A percentile compares a stretch with the other conserved stretches of the same genome.
phyloP scores from a whole-genome alignment of 2,797 vertebrate genomes.

The Sebastes paucispinis region DNA sequence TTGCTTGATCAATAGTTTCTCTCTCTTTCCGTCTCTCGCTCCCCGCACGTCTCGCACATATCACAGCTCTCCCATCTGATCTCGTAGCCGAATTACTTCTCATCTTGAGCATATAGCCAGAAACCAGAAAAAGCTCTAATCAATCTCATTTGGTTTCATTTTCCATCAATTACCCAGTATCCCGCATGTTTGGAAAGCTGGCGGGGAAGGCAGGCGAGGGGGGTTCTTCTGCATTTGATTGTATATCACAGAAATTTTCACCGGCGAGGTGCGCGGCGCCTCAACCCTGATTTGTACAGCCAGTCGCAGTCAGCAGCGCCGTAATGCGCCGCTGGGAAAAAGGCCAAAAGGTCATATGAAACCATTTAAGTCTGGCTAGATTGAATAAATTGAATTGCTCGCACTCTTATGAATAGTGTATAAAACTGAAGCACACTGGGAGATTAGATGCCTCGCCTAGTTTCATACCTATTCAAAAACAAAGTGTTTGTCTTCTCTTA shows the following conservation, averaged over 20 bases:
- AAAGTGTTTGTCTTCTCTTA: conserved; percentile 25
- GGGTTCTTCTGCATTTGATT: conserved; percentile 27
- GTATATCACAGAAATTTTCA: conserved; percentile 29
- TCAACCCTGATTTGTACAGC: conserved; percentile 47
- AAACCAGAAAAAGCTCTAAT: conserved; percentile 36
- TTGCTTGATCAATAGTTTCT: conserved; percentile 69
- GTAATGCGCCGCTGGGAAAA: conserved; percentile 37
- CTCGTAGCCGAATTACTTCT: conserved; percentile 39
- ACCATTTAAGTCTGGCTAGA: conserved; percentile 58
- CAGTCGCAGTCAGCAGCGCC: conserved; percentile 33
- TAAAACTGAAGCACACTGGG: conserved; percentile 21
- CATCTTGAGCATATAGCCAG: conserved; percentile 37
- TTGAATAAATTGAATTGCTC: conserved; percentile 44
- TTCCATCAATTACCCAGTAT: conserved; percentile 40
- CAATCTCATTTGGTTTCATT: conserved; percentile 54
- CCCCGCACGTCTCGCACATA: not conserved
- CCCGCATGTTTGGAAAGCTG: not conserved
- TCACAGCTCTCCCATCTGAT: conserved; percentile 37
- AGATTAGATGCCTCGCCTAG: conserved; percentile 8
- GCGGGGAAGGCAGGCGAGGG: not conserved
- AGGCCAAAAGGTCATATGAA: conserved; percentile 54
- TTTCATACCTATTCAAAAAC: conserved; percentile 53
- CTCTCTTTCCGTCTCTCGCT: conserved; percentile 11
- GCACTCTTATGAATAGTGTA: conserved; percentile 42
- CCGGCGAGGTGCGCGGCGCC: not conserved